Evolutionary conservation across 1,140 invertebrate genomes (phyloP), one percentile per base, ranked within the genome.

Genomic region (Phenacoccus solenopsis): DNA sequence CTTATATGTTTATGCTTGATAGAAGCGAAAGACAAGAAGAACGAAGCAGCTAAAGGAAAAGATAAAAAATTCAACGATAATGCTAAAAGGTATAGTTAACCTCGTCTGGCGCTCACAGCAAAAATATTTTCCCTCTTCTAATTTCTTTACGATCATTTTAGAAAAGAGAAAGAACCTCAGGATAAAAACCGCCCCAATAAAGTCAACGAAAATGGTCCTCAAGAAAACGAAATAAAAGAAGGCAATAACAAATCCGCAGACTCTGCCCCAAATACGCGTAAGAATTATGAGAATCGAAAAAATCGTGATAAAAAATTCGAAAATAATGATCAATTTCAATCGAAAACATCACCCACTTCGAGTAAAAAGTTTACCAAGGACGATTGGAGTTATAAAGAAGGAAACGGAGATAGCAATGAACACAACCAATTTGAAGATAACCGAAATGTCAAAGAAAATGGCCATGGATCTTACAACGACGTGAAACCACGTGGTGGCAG

Each of bases 321-420:
- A 16, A 64, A 64, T 16, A 64, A 27, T 64, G 59, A 64, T 25
- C 59, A 64, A 64, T 25, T 25, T 64, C 59, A 64, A 64, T 25
- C 59, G 3, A 49, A 49, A 49, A 9, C 38, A n/a, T 49, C 38
- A n/a, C 38, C 38, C 20, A 4, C 38, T 4, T 49, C 38, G 38
- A 49, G 20, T 49, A 49, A 49, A 16, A 49, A 49, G 16, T 49
- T n/a, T n/a, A 49, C 3, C 38, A 49, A 49, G 20, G 25, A 64
- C 9, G 59, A 64, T 4, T 64, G 59, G 59, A 27, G 20, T 24
- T 20, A 64, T 64, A 64, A 64, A 24, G 59, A 64, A 10, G 59
- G 10, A 1, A 27, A 16, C 25, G 4, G 2, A 10, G 59, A 64
- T 64, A 64, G 25, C 25, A 20, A 20, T 27, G 59, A 64, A 25